These are phyloP conservation scores for Patella vulgata DNA, from an alignment of 1,140 invertebrate species.

Conservation along the genomic window DNA sequence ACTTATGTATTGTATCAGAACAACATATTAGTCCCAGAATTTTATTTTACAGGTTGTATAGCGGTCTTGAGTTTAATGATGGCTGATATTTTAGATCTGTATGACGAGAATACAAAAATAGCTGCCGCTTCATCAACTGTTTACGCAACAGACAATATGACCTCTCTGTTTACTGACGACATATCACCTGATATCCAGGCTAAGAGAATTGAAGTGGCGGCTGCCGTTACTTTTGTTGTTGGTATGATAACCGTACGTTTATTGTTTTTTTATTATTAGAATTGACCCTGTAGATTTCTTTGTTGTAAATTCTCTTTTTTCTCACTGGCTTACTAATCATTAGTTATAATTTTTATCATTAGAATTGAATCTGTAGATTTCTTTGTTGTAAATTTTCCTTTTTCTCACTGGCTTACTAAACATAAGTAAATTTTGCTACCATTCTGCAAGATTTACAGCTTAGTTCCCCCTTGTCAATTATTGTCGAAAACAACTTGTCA, in stretches of 20 bases:
- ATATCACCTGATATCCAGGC: slow-evolving; percentile 1
- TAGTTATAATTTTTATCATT: no score
- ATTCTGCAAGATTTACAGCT: no score
- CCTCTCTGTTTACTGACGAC: neutral
- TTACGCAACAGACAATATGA: neutral
- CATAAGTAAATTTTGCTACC: no score
- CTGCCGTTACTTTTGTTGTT: slow-evolving; percentile 27
- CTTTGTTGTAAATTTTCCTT: no score
- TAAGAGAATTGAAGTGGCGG: slow-evolving; percentile 33
- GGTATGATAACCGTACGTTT: slow-evolving; percentile 21
- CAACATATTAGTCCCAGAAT: neutral
- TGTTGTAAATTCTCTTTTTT: neutral
- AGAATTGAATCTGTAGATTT: no score
- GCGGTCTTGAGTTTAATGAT: slow-evolving; percentile 67
- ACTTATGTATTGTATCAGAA: neutral
- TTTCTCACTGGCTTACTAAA: no score
- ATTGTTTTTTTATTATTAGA: neutral
- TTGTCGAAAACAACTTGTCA: no score
- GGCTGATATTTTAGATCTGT: slow-evolving; percentile 54
- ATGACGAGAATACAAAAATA: slow-evolving; percentile 17
- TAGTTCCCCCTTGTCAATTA: no score
- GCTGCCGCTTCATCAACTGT: neutral
- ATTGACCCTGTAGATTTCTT: neutral
- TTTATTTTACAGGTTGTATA: slow-evolving; percentile 54
- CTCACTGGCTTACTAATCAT: no score